Base-by-base conservation (phyloP, 2,113 vertebrate species). In the Glaucomys volans region DNA sequence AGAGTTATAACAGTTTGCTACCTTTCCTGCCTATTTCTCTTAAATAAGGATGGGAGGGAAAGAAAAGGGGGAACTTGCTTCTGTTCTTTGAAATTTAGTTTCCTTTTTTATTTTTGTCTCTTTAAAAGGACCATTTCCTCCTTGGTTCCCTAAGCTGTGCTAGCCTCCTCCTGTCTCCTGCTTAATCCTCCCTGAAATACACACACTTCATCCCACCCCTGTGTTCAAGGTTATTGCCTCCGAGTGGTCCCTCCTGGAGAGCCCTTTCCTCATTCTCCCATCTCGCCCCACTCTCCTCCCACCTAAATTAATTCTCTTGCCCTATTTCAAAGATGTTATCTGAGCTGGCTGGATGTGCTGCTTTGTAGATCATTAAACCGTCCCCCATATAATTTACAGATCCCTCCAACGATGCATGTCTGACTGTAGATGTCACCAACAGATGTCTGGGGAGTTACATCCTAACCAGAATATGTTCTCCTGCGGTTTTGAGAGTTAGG, bases 391-490 rank as follows among this genome's bases (percentile, higher is more conserved):
- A 96, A 97, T 96, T 96, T 97, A 97, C 64, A 66, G 84, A 85
- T 93, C 80, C 85, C 90, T 97, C 87, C 87, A 95, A 59, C 66
- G 92, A 96, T 92, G 88, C 91, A 62, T 91, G 81, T 91, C 88
- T 97, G 92, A 84, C 54, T 96, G 64, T 93, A 84, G 96, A 96
- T 92, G 94, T 93, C 94, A 96, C 92, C 96, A 87, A 92, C 96
- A 98, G 97, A 97, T 94, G 96, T 97, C 96, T 96, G 64, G 88
- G 87, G 91, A 97, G 86, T 90, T 95, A 79, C 71, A 85, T 87
- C 67, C 95, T 87, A 94, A 77, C 77, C 95, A 64, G 87, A 92
- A 94, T 54, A 82, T 32, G 90, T 90, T 54, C 80, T 97, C 95
- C 96, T 77, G 95, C 87, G 71, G 95, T 87, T 97, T 92, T 24